phyloP scores from a whole-genome alignment of 2,888 invertebrate species.

The Meta bourneti region DNA sequence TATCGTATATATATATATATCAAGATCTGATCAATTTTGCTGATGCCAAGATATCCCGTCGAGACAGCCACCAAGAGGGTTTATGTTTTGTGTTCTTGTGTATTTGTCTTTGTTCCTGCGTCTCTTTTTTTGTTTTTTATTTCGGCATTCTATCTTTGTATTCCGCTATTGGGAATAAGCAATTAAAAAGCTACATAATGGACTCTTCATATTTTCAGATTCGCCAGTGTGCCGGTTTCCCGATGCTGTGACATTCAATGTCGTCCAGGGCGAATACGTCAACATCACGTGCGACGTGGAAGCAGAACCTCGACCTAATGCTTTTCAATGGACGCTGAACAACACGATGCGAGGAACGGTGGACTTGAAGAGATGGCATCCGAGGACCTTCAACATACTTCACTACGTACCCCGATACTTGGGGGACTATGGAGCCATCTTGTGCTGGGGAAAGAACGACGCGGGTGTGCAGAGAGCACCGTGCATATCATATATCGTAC shows the following conservation, averaged over 20 bases:
- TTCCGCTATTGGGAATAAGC: not conserved
- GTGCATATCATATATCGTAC: constrained; percentile 58
- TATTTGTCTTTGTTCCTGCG: no score
- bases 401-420: constrained; percentile 66
- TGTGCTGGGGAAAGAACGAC: constrained; percentile 73
- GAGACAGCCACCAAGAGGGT: no score
- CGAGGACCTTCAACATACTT: constrained; percentile 30
- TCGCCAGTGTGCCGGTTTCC: constrained; percentile 59
- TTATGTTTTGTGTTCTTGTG: no score
- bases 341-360: constrained; percentile 54
- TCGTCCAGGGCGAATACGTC: constrained; percentile 55
- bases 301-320: constrained; percentile 53
- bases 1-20: no score
- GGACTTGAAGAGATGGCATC: constrained; percentile 59
- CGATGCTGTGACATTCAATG: constrained; percentile 36
- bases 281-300: constrained; percentile 73
- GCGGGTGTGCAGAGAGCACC: constrained; percentile 67
- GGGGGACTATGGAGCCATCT: constrained; percentile 65
- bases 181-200: not conserved
- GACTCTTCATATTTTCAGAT: constrained; percentile 18
- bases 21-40: no score
- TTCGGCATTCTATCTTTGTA: no score
- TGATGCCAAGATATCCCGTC: no score
- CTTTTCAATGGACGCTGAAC: constrained; percentile 72
- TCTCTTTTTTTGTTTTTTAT: no score